Percentiles rank a stretch among this genome's conserved stretches.
Conservation (phyloP, 2,113 vertebrate genomes). For the Ardeotis arabs region DNA sequence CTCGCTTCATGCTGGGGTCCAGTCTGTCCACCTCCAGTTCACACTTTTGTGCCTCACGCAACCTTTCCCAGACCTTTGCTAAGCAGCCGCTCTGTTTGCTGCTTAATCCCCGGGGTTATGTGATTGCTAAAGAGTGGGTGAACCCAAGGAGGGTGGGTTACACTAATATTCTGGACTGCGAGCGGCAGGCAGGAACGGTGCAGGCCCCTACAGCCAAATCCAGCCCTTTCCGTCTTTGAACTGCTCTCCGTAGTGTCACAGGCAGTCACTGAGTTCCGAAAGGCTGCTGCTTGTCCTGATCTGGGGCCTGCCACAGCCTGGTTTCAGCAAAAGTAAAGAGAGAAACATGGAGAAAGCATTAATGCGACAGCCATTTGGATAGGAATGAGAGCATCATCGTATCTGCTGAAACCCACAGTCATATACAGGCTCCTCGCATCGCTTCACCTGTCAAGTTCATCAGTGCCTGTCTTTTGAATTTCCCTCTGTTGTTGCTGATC, state of each 20-base stretch:
- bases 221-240: not conserved
- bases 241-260: not conserved
- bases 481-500: not conserved
- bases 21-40: not conserved
- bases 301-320: not conserved
- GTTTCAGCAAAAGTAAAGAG: not conserved
- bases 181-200: fast-evolving
- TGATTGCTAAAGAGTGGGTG: not conserved
- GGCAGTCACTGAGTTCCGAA: not conserved
- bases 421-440: fast-evolving
- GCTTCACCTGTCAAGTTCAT: not conserved
- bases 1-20: not conserved
- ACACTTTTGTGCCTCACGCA: not conserved
- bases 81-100: not conserved
- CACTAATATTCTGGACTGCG: fast-evolving
- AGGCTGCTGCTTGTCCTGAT: not conserved
- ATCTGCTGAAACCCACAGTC: not conserved
- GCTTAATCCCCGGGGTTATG: not conserved
- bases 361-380: not conserved
- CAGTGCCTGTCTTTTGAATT: not conserved
- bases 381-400: not conserved
- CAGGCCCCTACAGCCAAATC: not conserved
- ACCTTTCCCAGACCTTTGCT: not conserved
- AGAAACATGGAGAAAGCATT: not conserved
- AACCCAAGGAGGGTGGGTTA: not conserved